These are phyloP conservation scores for Mylabris phalerata DNA, from an alignment of 1,140 invertebrate species.

Conservation along the genomic window DNA sequence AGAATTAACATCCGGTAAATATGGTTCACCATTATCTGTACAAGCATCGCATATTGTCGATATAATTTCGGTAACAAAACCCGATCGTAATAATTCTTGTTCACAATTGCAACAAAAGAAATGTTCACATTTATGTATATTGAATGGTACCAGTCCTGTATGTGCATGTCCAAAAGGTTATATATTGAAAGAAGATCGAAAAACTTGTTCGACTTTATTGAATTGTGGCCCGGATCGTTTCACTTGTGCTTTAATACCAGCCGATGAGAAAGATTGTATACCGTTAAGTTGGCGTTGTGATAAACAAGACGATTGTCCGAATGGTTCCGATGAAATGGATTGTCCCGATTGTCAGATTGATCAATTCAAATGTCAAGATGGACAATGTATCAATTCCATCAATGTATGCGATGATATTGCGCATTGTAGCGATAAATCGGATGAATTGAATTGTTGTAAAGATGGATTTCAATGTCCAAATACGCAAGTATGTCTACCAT, in stretches of 20 bases:
- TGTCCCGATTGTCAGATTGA: slow-evolving; percentile 57
- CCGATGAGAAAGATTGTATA: slow-evolving; percentile 63
- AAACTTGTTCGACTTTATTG: slow-evolving; percentile 62
- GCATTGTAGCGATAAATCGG: slow-evolving; percentile 36
- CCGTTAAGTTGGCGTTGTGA: slow-evolving; percentile 79
- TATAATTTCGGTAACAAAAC: slow-evolving; percentile 37
- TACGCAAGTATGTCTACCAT: slow-evolving; percentile 34
- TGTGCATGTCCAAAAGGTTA: slow-evolving; percentile 75
- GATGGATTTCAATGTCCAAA: slow-evolving; percentile 59
- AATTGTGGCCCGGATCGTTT: slow-evolving; percentile 73
- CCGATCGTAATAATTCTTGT: slow-evolving; percentile 32
- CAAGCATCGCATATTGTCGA: slow-evolving; percentile 35
- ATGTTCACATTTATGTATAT: slow-evolving; percentile 67
- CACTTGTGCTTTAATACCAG: slow-evolving; percentile 54
- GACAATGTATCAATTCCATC: slow-evolving; percentile 66
- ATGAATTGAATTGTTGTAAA: slow-evolving; percentile 39
- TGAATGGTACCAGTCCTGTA: slow-evolving; percentile 41
- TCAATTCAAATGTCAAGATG: slow-evolving; percentile 67
- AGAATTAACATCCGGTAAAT: slow-evolving; percentile 36
- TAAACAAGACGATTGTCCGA: slow-evolving; percentile 73
- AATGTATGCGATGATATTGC: slow-evolving; percentile 48
- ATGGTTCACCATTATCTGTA: slow-evolving; percentile 30
- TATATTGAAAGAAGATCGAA: slow-evolving; percentile 60
- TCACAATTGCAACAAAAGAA: slow-evolving; percentile 28
- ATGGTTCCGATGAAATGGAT: slow-evolving; percentile 73